These are phyloP conservation scores for Trachelus stipa DNA, from an alignment of 2,888 invertebrate genomes.

Conservation along the genomic window DNA sequence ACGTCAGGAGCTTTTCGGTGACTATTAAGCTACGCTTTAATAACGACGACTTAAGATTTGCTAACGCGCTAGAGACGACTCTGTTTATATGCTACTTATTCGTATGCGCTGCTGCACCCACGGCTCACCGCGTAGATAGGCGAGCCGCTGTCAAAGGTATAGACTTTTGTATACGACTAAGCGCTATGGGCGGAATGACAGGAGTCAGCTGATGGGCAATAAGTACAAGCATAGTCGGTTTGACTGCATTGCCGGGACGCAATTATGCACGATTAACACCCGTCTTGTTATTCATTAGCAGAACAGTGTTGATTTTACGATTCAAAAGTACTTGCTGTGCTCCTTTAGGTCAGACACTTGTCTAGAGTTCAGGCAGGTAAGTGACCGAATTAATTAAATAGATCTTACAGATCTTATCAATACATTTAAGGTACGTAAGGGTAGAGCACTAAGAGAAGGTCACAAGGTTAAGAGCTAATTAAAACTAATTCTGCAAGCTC, in stretches of 20 bases:
- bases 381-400: neutral
- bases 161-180: neutral
- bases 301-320: neutral
- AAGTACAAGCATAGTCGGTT: neutral
- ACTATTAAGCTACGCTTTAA: slow-evolving; percentile 66
- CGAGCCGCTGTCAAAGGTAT: neutral
- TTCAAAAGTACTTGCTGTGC: neutral
- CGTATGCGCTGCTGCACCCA: neutral
- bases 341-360: neutral
- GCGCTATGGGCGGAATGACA: neutral
- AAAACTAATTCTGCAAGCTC: neutral
- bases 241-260: no score
- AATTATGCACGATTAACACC: neutral
- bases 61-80: slow-evolving; percentile 28
- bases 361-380: neutral
- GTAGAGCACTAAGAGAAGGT: neutral
- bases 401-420: neutral
- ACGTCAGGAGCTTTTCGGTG: slow-evolving; percentile 75
- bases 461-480: neutral
- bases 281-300: neutral
- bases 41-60: slow-evolving; percentile 33
- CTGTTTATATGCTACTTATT: slow-evolving; percentile 28
- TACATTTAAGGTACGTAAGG: neutral
- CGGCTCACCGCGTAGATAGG: neutral
- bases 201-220: neutral